Evolutionary conservation across 2,797 vertebrate species (phyloP), one percentile per base, ranked within the genome.

Genomic region (Rhinichthys osculus): DNA sequence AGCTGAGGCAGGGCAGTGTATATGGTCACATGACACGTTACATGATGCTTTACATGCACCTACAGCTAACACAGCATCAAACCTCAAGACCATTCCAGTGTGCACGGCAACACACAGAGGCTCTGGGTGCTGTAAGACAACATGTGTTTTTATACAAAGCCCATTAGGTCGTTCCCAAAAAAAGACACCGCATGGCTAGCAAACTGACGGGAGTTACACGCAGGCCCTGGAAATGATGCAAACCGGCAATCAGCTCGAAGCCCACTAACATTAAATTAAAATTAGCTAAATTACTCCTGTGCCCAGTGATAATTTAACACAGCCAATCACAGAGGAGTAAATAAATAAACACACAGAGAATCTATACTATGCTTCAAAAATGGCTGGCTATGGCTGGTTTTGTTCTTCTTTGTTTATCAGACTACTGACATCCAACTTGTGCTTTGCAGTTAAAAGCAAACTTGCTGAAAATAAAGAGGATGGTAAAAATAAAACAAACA

Each of bases 1-100:
- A 90, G 82, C 81, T 81, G 86, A 86, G 83, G 64, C 85, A 87
- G 87, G 85, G 67, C 77, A 62, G 88, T 85, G 84, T 90, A 67
- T 85, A 87, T 90, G 90, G 76, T 91, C 81, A 87, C 86, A 87
- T 87, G 89, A 87, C 87, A 85, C 33, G 70, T 89, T 82, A 88
- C 85, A 89, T 85, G 85, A 90, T 83, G 87, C 86, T 89, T 89
- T 66, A 88, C 91, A 92, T 91, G 91, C 91, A 89, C 81, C 85
- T 86, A 85, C 21, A 47, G 42, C 72, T 86, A 78, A 78, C 30
- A 7, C 72, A 82, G 78, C 86, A 76, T 77, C 50, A 27, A 77
- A 85, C 84, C 84, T 85, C 69, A 81, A 85, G 67, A 73, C 42
- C 69, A 57, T 59, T 71, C 42, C 71, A 69, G 40, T 78, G 70